A percentile compares a stretch with the other conserved stretches of the same genome.
Conservation (phyloP, 92 coral and sea anemone genomes). For the Porites cylindrica region DNA sequence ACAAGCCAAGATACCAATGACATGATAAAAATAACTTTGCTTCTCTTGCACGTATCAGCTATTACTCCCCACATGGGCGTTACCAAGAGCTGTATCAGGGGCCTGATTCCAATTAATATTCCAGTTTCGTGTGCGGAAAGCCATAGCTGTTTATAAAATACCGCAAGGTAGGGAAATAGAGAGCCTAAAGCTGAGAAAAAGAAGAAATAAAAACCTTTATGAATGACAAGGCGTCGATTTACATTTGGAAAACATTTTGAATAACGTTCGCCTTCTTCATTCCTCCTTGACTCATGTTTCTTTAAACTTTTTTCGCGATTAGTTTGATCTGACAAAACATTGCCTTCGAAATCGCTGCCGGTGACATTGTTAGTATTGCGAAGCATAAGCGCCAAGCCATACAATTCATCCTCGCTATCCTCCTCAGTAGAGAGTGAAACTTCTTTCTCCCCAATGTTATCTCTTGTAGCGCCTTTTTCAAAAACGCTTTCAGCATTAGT, state of each 20-base stretch:
- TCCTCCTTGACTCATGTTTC: neutral
- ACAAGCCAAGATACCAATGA: conserved; percentile 87
- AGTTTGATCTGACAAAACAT: neutral
- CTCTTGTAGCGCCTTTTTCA: too few relatives aligned
- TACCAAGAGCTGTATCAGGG: conserved; percentile 81
- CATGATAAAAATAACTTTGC: conserved; percentile 79
- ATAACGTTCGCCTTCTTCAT: conserved; percentile 14
- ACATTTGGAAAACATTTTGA: conserved; percentile 57
- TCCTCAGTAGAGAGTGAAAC: neutral
- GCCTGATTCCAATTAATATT: conserved; percentile 85
- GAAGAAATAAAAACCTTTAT: conserved; percentile 90
- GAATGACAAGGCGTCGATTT: conserved; percentile 68
- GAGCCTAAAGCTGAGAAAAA: conserved; percentile 91
- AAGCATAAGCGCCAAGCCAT: conserved; percentile 40
- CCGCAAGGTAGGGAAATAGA: conserved; percentile 89
- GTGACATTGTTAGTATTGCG: conserved; percentile 15
- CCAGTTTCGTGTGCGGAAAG: conserved; percentile 95
- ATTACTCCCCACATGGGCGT: conserved; percentile 90
- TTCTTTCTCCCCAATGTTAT: too few relatives aligned
- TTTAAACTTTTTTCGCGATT: conserved; percentile 5
- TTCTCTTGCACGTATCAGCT: conserved; percentile 77
- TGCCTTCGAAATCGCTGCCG: neutral
- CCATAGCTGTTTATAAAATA: conserved; percentile 94
- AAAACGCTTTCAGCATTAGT: neutral
- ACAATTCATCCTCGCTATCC: conserved; percentile 32